These are phyloP conservation scores for Drosophila ambigua DNA, from an alignment of 1,140 invertebrate species.

Conservation along the genomic window DNA sequence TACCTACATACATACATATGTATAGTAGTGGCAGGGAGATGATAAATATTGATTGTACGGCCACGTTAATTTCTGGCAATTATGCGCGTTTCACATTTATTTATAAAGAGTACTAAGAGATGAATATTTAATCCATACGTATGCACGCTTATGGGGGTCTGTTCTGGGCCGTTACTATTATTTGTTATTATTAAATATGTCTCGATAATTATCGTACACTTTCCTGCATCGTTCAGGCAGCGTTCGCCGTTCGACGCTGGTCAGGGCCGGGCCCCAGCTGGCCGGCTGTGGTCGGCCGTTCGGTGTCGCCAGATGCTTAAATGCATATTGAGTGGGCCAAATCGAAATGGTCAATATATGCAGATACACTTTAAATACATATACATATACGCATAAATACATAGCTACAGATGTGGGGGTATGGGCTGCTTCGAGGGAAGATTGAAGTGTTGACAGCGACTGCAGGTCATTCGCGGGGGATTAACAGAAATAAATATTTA, in stretches of 20 bases:
- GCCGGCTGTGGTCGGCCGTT: constrained; percentile 20
- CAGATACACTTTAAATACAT: constrained; percentile 1
- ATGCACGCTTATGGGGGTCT: constrained; percentile 18
- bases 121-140: constrained; percentile 22
- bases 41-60: constrained; percentile 77
- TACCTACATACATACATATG: constrained; percentile 20
- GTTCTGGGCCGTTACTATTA: constrained; percentile 57
- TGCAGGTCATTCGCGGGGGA: neutral
- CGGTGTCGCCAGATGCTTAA: constrained; percentile 50
- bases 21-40: constrained; percentile 37
- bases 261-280: constrained; percentile 4
- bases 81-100: constrained; percentile 64
- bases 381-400: neutral
- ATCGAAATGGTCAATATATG: constrained; percentile 41
- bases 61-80: constrained; percentile 77
- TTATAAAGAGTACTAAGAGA: constrained; percentile 12
- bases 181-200: constrained; percentile 77
- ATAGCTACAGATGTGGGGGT: neutral
- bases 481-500: constrained; percentile 26
- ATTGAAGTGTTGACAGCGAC: constrained; percentile 33
- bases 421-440: constrained; percentile 15
- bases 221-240: constrained; percentile 12
- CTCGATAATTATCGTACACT: constrained; percentile 67
- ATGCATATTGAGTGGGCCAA: constrained; percentile 43
- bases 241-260: neutral